Percentiles rank a stretch among this genome's conserved stretches.
These are phyloP conservation scores for Beris chalybata DNA, from an alignment of 2,888 invertebrate genomes.

Conservation along the genomic window DNA sequence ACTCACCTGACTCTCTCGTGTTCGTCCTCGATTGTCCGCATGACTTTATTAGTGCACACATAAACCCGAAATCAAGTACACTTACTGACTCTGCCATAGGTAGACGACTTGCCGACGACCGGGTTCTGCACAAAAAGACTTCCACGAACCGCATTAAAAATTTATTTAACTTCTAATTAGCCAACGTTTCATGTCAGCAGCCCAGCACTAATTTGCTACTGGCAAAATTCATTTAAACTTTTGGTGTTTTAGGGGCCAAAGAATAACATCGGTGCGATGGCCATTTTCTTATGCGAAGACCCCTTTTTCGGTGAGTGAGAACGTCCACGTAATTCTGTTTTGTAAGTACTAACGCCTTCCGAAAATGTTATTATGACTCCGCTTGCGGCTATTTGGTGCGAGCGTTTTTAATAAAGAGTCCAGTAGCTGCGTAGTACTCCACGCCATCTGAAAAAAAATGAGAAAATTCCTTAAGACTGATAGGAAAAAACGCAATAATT, in stretches of 20 bases:
- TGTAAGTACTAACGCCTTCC: conserved; percentile 38
- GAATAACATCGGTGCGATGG: conserved; percentile 38
- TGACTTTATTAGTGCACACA: neutral
- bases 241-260: conserved; percentile 35
- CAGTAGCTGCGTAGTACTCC: neutral
- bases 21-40: conserved; percentile 2
- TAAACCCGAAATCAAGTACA: neutral
- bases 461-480: neutral
- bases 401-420: conserved; percentile 40
- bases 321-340: conserved; percentile 36
- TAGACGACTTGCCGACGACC: neutral
- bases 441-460: no score
- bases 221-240: conserved; percentile 44
- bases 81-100: neutral
- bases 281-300: conserved; percentile 41
- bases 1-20: conserved; percentile 11
- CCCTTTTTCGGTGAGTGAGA: conserved; percentile 31
- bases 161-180: conserved; percentile 44
- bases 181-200: conserved; percentile 41
- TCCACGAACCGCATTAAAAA: conserved; percentile 43
- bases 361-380: conserved; percentile 40
- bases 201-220: conserved; percentile 38
- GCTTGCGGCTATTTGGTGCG: conserved; percentile 42
- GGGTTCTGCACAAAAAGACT: conserved; percentile 22
- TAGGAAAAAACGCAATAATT: conserved; percentile 16